A percentile compares a stretch with the other conserved stretches of the same genome.
Conservation (phyloP, 2,797 vertebrate species). For the Hylomyscus alleni region DNA sequence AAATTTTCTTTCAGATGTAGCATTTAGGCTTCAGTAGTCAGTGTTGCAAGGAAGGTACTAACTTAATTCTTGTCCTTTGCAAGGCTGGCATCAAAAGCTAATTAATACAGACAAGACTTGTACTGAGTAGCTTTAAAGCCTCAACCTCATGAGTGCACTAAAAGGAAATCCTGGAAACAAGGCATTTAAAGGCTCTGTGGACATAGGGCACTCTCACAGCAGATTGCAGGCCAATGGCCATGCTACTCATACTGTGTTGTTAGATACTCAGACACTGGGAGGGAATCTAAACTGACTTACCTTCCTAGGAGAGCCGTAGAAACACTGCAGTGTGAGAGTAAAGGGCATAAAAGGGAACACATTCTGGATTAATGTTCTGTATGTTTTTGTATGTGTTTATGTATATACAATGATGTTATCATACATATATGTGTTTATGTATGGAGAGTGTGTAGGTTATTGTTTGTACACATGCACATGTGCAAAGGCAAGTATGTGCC, state of each 20-base stretch:
- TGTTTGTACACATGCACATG: background rate
- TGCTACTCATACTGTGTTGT: background rate
- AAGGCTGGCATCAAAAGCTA: conserved; percentile 51
- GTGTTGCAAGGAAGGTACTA: conserved; percentile 48
- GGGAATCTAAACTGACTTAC: background rate
- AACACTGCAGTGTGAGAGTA: background rate
- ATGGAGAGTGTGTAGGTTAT: background rate
- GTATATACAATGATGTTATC: background rate
- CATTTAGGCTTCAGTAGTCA: background rate
- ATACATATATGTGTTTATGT: background rate
- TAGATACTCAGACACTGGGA: background rate
- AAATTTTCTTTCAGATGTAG: conserved; percentile 33
- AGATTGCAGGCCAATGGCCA: conserved; percentile 26
- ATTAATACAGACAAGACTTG: conserved; percentile 50
- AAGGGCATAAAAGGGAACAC: conserved; percentile 6
- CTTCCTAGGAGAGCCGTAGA: background rate
- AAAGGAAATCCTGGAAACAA: conserved; percentile 80
- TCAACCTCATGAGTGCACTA: conserved; percentile 50
- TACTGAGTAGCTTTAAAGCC: conserved; percentile 63
- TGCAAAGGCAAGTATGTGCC: background rate
- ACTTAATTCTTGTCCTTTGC: conserved; percentile 69
- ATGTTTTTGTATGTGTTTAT: background rate
- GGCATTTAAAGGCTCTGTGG: conserved; percentile 61
- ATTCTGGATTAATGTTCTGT: background rate
- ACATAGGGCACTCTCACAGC: conserved; percentile 8